Evolutionary conservation across 2,113 vertebrate species (phyloP), one percentile per base, ranked within the genome.

Genomic region (Leptobrachium leishanense): DNA sequence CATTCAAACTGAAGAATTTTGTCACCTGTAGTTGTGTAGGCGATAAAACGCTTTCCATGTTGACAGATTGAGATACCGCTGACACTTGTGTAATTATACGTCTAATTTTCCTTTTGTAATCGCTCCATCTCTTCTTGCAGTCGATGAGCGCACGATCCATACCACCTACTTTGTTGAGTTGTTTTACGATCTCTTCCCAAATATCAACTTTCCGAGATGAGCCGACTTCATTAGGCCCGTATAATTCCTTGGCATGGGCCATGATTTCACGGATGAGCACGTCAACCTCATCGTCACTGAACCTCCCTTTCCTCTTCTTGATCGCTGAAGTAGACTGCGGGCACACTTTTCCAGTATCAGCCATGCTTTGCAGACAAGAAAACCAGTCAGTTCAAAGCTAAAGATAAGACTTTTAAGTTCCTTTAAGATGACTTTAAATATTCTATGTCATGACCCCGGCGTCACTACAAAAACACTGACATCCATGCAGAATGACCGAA

Each of bases 21-120:
- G 31, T 20, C 39, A 72, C 46, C 2, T 41, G 2, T 44, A 72
- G 31, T 20, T 72, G 46, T 12, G 43, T 72, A 6, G 1, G 2
- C 4, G n/a, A 31, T 13, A 72, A 54, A 54, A 54, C 11, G 2
- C 9, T 39, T 40, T 72, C 69, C 46, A 72, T 43, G 3, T 54
- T 44, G 6, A 10, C 3, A 50, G 8, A 31, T 31, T 43, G n/a
- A 3, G 20, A 9, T 3, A 50, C 7, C 8, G 46, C 8, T 7
- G 8, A 40, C 2, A 40, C 11, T 53, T 54, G 6, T 5, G 1
- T 55, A 54, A 72, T 4, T 6, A 3, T 54, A 8, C 31, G 69
- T 54, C 31, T 54, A 72, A 72, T 13, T 72, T 72, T 72, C 50
- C 50, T 72, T 54, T 72, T 72, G 69, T 72, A 72, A 31, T 72